Conservation (phyloP, 2,797 vertebrate species). For the Acipenser oxyrinchus region DNA sequence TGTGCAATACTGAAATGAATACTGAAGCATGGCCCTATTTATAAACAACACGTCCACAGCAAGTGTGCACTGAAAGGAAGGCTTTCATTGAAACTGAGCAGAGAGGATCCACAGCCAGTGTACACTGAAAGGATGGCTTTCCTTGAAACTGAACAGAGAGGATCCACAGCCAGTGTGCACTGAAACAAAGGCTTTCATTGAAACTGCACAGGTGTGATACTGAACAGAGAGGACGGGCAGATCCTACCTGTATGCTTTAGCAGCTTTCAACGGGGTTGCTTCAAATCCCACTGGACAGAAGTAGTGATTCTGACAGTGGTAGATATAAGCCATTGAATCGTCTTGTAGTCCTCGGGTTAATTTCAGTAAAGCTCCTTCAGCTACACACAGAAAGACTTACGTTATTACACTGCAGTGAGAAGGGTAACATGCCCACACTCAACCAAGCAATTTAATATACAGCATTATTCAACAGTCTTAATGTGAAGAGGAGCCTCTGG, state of each 20-base stretch:
- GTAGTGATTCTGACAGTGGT: conserved; percentile 99
- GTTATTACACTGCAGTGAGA: conserved; percentile 2
- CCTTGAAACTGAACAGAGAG: too few relatives aligned
- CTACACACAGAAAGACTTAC: conserved; percentile 43
- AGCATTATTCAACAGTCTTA: too few relatives aligned
- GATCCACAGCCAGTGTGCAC: too few relatives aligned
- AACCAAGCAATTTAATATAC: too few relatives aligned
- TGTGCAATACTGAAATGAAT: too few relatives aligned
- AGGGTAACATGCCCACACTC: too few relatives aligned
- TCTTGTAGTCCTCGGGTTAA: conserved; percentile 86
- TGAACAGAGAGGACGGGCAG: neutral
- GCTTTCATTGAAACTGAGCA: too few relatives aligned
- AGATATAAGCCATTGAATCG: conserved; percentile 91
- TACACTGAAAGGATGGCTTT: too few relatives aligned
- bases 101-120: too few relatives aligned
- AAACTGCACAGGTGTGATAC: neutral
- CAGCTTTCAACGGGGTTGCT: conserved; percentile 86
- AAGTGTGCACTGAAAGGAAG: neutral
- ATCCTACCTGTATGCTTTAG: conserved; percentile 85
- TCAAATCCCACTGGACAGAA: conserved; percentile 97
- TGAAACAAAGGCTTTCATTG: neutral
- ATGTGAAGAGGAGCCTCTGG: too few relatives aligned
- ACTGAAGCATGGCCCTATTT: too few relatives aligned
- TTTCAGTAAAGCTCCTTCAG: conserved; percentile 83
- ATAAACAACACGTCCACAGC: too few relatives aligned